These are phyloP conservation scores for Epiblema foenella DNA, from an alignment of 2,888 invertebrate genomes.

Conservation along the genomic window DNA sequence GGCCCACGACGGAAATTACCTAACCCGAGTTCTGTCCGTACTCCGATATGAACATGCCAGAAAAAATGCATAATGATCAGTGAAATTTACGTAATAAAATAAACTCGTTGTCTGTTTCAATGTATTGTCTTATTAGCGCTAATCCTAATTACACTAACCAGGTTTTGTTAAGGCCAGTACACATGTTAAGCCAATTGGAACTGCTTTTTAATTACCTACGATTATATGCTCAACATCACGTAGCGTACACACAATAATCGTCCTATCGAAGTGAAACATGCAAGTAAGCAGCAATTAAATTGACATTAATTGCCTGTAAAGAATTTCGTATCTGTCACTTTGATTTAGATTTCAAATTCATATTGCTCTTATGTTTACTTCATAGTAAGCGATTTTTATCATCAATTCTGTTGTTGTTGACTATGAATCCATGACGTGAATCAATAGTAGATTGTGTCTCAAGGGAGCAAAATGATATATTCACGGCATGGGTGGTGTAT, in stretches of 20 bases:
- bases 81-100: not conserved
- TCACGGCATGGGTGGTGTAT: too few species aligned
- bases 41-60: too few species aligned
- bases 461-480: too few species aligned
- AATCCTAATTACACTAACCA: not conserved
- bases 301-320: not conserved
- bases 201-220: slow-evolving; percentile 2
- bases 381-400: too few species aligned
- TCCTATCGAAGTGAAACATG: not conserved
- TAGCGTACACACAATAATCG: slow-evolving; percentile 7
- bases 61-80: not conserved
- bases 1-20: not conserved
- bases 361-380: not conserved
- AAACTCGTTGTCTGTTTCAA: not conserved
- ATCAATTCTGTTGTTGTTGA: too few species aligned
- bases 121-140: not conserved
- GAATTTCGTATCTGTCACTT: not conserved
- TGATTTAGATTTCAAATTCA: not conserved
- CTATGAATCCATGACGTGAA: too few species aligned
- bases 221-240: slow-evolving; percentile 19
- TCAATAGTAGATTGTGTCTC: too few species aligned
- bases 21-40: not conserved
- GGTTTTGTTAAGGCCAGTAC: not conserved
- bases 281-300: not conserved
- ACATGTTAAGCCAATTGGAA: slow-evolving; percentile 7